Evolutionary conservation across 2,113 vertebrate species (phyloP), one percentile per base, ranked within the genome.

Genomic region (Marcusenius ussheri): DNA sequence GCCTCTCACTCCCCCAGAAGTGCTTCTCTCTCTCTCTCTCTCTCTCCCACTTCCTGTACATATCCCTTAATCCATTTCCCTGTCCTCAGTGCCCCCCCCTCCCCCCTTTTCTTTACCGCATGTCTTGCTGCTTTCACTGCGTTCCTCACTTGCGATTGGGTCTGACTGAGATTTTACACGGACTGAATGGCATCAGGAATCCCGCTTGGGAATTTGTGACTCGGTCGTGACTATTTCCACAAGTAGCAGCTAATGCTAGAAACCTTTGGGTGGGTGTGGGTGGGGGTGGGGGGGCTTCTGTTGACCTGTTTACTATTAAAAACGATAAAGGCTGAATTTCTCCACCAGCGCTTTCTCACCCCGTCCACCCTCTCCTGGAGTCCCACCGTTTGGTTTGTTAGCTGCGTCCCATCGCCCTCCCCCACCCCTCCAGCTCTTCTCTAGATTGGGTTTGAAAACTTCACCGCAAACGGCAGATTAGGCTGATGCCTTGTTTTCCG

Each of bases 271-370:
- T 56, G 53, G 51, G 15, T 3, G 50, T 10, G 93, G 94, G 96
- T 94, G 53, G 53, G 94, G 96, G 94, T 95, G 94, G 53, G 53
- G 94, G 96, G 94, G 95, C 90, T 96, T 95, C 94, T 96, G 96
- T 97, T 97, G 96, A 97, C 97, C 96, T 94, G 95, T 96, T 96
- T 95, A 95, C 96, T 97, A 96, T 97, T 97, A 96, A 90, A 96
- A 96, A 96, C 96, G 96, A 95, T 94, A 96, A 96, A 95, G 93
- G 11, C 46, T 47, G 35, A 51, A 95, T 96, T 96, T 96, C 96
- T 96, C 95, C 19, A 95, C 92, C 95, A 94, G 95, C 96, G 95
- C 95, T 95, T 95, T 95, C 95, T 96, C 96, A 96, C 96, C 39
- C 77, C 27, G 3, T 58, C 50, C 39, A n/a, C n/a, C 39, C 3